These are phyloP conservation scores for Mechanitis mazaeus DNA, from an alignment of 2,888 invertebrate species.

Conservation along the genomic window DNA sequence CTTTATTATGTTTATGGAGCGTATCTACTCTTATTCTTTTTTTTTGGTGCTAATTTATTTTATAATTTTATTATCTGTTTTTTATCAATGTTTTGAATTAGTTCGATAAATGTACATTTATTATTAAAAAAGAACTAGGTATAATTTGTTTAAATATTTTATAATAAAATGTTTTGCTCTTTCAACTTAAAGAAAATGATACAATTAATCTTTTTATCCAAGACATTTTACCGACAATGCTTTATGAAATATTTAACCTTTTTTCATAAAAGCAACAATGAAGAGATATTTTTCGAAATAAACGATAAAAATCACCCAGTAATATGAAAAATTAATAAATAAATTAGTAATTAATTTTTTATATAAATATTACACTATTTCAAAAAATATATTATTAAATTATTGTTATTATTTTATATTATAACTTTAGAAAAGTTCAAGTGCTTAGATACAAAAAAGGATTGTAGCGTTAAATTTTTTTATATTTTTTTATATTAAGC, in stretches of 20 bases:
- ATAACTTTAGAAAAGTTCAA: too few species aligned
- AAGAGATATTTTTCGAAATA: slow-evolving; percentile 69
- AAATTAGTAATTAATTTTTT: too few species aligned
- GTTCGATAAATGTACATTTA: too few species aligned
- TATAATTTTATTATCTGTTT: not conserved
- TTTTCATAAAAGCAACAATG: slow-evolving; percentile 71
- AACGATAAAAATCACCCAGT: slow-evolving; percentile 63
- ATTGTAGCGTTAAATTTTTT: too few species aligned
- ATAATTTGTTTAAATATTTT: not conserved
- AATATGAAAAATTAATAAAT: slow-evolving; percentile 2
- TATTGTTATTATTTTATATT: too few species aligned
- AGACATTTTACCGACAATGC: slow-evolving; percentile 63
- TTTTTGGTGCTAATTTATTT: not conserved
- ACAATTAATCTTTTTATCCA: slow-evolving; percentile 37
- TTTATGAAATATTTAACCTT: slow-evolving; percentile 72
- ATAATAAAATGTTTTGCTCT: not conserved
- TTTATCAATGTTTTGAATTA: not conserved
- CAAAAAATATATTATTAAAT: too few species aligned
- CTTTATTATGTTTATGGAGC: not conserved
- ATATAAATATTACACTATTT: too few species aligned
- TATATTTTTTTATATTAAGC: too few species aligned
- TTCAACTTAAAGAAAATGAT: slow-evolving; percentile 3
- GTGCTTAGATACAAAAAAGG: too few species aligned
- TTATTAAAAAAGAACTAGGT: too few species aligned
- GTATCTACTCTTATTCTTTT: not conserved